Evolutionary conservation across 2,888 invertebrate species (phyloP), one percentile per base, ranked within the genome.

Genomic region (Oscheius sp.): DNA sequence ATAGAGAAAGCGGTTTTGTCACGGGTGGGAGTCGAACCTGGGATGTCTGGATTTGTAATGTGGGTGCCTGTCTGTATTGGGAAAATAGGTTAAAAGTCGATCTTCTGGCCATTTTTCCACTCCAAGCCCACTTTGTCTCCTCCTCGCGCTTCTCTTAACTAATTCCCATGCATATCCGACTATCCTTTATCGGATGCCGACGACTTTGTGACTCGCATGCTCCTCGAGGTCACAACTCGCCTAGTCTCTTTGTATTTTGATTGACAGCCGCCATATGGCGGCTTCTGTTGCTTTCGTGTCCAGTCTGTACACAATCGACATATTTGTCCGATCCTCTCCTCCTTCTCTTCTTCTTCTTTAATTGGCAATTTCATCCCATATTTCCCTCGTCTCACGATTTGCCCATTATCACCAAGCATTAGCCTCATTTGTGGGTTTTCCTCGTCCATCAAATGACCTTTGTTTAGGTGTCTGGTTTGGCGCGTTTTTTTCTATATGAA

Each of bases 181-280:
- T 18, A 3, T 23, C 13, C 49, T 13, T 49, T 35, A 9, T 35
- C 35, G 35, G 35, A n/a, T n/a, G n/a, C 35, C 35, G 35, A 35
- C 49, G n/a, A 49, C 49, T 49, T 7, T 5, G 49, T 13, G n/a
- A 49, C 23, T 55, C 21, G 13, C 3, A 23, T 5, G 7, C 23
- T 13, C 55, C 27, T 13, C 58, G 58, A 58, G 58, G 58, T 58
- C 63, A 27, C 21, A 5, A 13, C 56, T 23, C 61, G n/a, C 35
- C 35, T 35, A 35, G 61, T n/a, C 29, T 46, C 66, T 66, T 66
- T 66, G 66, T 66, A 52, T 66, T 52, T 27, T 66, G 66, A 66
- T 66, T 66, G 66, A 49, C 66, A 66, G 35, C 66, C 49, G 66
- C 66, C 66, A 66, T 66, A 66, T 66, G 66, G 29, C 29, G 18